Conservation (phyloP, 35 echinoderm and acorn worm species). For the Anneissia japonica region DNA sequence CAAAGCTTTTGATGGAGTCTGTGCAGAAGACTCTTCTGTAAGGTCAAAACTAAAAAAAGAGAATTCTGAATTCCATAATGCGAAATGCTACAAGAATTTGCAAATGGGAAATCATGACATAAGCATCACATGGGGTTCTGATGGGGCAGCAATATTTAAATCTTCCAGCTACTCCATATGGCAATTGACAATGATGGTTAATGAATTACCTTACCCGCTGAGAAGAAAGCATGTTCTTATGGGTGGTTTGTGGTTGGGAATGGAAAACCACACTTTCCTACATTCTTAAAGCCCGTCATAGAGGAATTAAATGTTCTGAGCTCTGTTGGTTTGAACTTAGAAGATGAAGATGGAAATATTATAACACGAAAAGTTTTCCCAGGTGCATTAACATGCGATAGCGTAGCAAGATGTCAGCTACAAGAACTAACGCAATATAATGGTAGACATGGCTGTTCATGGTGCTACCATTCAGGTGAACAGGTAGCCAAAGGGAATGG, state of each 20-base stretch:
- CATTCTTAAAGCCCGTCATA: conserved; percentile 25
- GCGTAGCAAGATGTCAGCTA: conserved; percentile 18
- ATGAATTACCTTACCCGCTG: neutral
- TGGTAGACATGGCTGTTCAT: conserved; percentile 18
- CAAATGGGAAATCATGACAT: too few species aligned
- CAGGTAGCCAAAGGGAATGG: conserved; percentile 8
- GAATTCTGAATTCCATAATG: too few species aligned
- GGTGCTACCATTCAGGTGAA: conserved; percentile 19
- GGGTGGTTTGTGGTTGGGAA: conserved; percentile 23
- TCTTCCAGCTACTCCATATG: conserved; percentile 31
- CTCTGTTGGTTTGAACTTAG: neutral
- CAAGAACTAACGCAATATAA: conserved; percentile 21
- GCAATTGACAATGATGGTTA: conserved; percentile 11
- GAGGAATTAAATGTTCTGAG: conserved; percentile 21
- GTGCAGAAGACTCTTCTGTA: neutral
- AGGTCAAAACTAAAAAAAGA: too few species aligned
- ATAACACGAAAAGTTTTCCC: conserved; percentile 9
- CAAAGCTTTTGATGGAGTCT: neutral
- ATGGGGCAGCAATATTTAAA: conserved; percentile 30
- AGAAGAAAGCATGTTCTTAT: conserved; percentile 24
- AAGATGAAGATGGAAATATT: neutral
- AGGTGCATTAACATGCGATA: conserved; percentile 13
- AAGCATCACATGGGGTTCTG: conserved; percentile 9
- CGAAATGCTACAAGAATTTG: too few species aligned
- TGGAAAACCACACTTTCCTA: conserved; percentile 14